phyloP scores from a whole-genome alignment of 2,113 vertebrate species.

The Sitta europaea region DNA sequence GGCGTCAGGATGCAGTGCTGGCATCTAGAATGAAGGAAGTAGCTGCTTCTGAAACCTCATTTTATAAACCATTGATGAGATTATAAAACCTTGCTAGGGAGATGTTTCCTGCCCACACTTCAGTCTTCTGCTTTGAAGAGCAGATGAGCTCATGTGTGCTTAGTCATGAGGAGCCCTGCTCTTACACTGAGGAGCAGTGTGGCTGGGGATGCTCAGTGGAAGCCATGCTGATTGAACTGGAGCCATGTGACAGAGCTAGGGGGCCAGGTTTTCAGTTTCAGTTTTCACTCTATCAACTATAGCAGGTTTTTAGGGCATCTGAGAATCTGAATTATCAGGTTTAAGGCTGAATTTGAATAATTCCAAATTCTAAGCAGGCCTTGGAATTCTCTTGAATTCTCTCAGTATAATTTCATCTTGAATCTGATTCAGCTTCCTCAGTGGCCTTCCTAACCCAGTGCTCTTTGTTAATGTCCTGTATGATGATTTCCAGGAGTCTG shows the following conservation, averaged over 20 bases:
- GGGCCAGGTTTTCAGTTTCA: neutral
- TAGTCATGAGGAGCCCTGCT: neutral
- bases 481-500: neutral
- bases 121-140: neutral
- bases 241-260: neutral
- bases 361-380: neutral
- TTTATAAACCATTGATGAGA: neutral
- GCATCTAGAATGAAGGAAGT: neutral
- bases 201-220: neutral
- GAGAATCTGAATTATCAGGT: neutral
- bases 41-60: slow-evolving; percentile 1
- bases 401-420: neutral
- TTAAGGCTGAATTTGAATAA: neutral
- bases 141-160: neutral
- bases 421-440: neutral
- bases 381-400: neutral
- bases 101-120: neutral
- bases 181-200: neutral
- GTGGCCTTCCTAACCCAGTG: neutral
- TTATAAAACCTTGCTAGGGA: neutral
- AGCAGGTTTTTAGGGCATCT: neutral
- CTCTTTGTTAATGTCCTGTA: neutral
- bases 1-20: neutral
- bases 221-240: neutral
- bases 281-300: neutral